phyloP scores from a whole-genome alignment of 1,140 invertebrate genomes.

The Meloidogyne chitwoodi region DNA sequence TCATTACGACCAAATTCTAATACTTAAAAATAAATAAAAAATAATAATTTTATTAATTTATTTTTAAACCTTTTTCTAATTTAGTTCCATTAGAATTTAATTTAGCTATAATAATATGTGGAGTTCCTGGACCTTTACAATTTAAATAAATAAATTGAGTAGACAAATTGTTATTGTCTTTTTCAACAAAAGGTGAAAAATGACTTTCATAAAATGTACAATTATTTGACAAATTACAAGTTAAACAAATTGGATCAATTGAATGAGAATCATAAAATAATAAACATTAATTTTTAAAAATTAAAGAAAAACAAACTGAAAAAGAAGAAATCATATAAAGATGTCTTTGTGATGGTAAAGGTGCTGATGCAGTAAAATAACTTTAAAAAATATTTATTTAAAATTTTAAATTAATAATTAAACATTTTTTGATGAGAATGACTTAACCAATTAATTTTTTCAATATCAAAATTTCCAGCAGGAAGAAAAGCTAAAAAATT shows the following conservation, averaged over 20 bases:
- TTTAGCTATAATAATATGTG: conserved; percentile 27
- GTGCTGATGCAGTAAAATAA: conserved; percentile 46
- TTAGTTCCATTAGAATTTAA: conserved; percentile 8
- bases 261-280: neutral
- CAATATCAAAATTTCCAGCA: conserved; percentile 46
- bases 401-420: neutral
- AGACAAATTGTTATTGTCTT: too few species aligned
- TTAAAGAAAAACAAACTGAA: conserved; percentile 10
- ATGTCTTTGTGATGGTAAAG: conserved; percentile 36
- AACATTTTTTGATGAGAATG: conserved; percentile 32
- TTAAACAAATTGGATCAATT: conserved; percentile 31
- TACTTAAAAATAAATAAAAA: conserved; percentile 12
- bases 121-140: conserved; percentile 39
- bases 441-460: conserved; percentile 40
- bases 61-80: conserved; percentile 1
- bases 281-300: neutral
- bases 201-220: conserved; percentile 44
- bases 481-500: conserved; percentile 26
- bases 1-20: conserved; percentile 38
- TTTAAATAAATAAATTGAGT: conserved; percentile 18
- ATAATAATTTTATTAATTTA: neutral
- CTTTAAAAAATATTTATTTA: conserved; percentile 21
- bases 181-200: conserved; percentile 17
- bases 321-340: conserved; percentile 33
- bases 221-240: conserved; percentile 44